These are phyloP conservation scores for Seriola rivoliana DNA, from an alignment of 2,113 vertebrate genomes.

Conservation along the genomic window DNA sequence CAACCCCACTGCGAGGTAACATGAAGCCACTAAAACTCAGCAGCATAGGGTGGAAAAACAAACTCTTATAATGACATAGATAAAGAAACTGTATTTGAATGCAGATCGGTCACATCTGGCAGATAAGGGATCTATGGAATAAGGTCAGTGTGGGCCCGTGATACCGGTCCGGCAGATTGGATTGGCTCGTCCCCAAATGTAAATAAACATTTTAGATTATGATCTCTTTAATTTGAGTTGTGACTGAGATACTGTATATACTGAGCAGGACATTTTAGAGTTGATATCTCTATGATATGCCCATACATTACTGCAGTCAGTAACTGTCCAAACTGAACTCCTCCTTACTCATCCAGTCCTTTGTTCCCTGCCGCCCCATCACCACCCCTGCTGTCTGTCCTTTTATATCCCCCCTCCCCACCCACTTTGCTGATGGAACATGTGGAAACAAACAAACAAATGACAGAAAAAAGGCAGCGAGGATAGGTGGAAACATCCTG, in stretches of 20 bases:
- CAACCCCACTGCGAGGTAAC: neutral
- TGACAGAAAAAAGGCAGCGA: neutral
- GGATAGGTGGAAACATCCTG: neutral
- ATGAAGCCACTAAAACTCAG: too few species aligned
- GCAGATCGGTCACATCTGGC: neutral
- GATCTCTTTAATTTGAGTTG: neutral
- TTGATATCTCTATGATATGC: neutral
- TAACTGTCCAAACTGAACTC: neutral
- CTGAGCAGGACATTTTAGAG: neutral
- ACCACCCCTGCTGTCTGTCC: neutral
- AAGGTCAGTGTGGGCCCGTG: neutral
- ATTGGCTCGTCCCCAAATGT: neutral
- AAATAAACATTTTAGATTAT: neutral
- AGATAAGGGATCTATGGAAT: neutral
- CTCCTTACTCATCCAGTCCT: neutral
- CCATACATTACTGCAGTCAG: neutral
- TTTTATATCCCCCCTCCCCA: neutral
- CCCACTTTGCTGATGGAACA: neutral
- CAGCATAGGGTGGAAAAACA: neutral
- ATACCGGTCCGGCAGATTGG: neutral
- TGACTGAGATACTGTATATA: neutral
- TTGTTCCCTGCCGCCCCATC: too few species aligned
- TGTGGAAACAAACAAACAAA: neutral
- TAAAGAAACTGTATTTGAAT: neutral
- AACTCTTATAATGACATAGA: neutral